Evolutionary conservation across 2,888 invertebrate species (phyloP).

Genomic region (Gari tellinella): DNA sequence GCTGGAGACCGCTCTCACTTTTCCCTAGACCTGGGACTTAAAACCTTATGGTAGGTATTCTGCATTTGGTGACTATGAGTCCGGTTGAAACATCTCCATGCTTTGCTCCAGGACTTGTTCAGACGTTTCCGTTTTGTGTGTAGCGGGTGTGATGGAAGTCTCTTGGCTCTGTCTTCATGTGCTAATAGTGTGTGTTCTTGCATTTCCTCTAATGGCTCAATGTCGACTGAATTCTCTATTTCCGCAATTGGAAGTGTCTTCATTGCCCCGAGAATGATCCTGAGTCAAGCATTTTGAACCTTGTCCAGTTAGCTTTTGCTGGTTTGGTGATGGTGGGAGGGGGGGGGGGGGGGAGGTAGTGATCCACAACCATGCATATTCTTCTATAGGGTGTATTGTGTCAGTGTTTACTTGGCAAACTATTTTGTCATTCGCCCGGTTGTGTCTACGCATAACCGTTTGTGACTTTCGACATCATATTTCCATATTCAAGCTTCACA

Average conservation of each 20-base stretch:
- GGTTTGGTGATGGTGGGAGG: no score
- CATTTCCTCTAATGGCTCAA: slow-evolving; percentile 1
- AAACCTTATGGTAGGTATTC: no score
- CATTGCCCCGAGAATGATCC: slow-evolving; percentile 10
- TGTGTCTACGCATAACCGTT: no score
- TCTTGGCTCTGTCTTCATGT: background rate
- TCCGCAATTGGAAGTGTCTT: slow-evolving; percentile 13
- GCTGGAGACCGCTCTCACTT: background rate
- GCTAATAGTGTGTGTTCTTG: no score
- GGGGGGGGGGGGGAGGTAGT: no score
- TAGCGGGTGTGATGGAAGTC: background rate
- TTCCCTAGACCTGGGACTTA: background rate
- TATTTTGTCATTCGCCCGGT: background rate
- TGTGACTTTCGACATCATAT: no score
- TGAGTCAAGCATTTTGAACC: slow-evolving; percentile 2
- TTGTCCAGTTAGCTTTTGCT: background rate
- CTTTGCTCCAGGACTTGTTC: background rate
- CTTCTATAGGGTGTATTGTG: no score
- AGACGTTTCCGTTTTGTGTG: slow-evolving; percentile 2
- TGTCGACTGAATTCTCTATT: slow-evolving; percentile 14
- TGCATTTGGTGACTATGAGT: no score
- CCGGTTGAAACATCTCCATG: no score
- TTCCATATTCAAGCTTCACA: no score
- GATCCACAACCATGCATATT: background rate
- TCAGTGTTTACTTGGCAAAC: background rate